Percentiles rank a stretch among this genome's conserved stretches.
Evolutionary conservation across 2,797 vertebrate genomes (phyloP).

Genomic region (Poeciliopsis infans): DNA sequence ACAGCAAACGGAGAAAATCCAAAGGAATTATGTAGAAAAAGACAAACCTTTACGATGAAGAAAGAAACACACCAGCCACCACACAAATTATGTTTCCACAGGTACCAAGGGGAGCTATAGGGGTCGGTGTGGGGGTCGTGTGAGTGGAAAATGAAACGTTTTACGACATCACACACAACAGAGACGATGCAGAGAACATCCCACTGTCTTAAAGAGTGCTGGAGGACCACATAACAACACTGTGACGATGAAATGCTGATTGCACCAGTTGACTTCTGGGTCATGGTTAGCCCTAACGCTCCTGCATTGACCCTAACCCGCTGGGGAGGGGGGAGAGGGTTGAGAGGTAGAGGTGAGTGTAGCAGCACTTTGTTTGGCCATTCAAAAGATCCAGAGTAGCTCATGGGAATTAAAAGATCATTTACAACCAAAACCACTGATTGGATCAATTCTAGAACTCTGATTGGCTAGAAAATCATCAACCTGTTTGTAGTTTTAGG

Average conservation of each 20-base stretch:
- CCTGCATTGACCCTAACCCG: slow-evolving; percentile 75
- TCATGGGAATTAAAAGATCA: slow-evolving; percentile 32
- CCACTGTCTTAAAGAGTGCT: slow-evolving; percentile 73
- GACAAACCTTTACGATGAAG: slow-evolving; percentile 74
- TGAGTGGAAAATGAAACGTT: slow-evolving; percentile 70
- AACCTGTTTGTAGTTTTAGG: slow-evolving; percentile 58
- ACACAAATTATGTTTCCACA: slow-evolving; percentile 75
- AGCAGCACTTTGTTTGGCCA: slow-evolving; percentile 72
- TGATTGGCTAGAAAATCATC: slow-evolving; percentile 36
- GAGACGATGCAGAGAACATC: slow-evolving; percentile 76
- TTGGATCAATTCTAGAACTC: slow-evolving; percentile 15
- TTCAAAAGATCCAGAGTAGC: slow-evolving; percentile 54
- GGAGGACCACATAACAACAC: slow-evolving; percentile 76
- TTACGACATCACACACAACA: slow-evolving; percentile 77
- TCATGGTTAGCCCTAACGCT: slow-evolving; percentile 75
- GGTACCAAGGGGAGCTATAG: slow-evolving; percentile 66
- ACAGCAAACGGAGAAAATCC: slow-evolving; percentile 67
- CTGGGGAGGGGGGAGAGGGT: slow-evolving; percentile 74
- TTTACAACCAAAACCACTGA: slow-evolving; percentile 40
- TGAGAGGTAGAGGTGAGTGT: slow-evolving; percentile 81
- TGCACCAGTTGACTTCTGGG: slow-evolving; percentile 73
- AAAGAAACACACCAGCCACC: slow-evolving; percentile 77
- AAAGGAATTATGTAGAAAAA: slow-evolving; percentile 57
- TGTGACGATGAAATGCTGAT: slow-evolving; percentile 74
- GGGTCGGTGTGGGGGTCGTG: slow-evolving; percentile 49